Evolutionary conservation across 2,113 vertebrate genomes (phyloP).

Genomic region (Onychostoma macrolepis): DNA sequence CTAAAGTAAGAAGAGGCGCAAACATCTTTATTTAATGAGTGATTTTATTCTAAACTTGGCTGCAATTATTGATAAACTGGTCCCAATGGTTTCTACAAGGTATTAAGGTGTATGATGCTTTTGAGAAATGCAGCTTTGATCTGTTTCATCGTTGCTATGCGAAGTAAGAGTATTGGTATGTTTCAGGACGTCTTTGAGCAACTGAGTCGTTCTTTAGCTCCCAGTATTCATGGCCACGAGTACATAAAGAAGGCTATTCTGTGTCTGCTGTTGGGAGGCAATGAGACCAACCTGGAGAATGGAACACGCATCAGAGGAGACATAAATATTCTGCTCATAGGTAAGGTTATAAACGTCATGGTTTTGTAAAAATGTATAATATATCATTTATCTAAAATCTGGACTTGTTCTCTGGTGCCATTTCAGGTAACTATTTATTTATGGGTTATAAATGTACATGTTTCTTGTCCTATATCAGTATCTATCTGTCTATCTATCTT

Average conservation of each 20-base stretch:
- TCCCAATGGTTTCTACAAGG: background rate
- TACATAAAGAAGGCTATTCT: constrained; percentile 86
- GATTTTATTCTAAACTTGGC: background rate
- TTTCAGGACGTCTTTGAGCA: constrained; percentile 82
- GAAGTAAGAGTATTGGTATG: background rate
- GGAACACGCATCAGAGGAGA: constrained; percentile 79
- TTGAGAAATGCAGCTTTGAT: background rate
- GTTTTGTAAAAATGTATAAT: too few species aligned
- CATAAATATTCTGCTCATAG: constrained; percentile 86
- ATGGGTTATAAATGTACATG: too few species aligned
- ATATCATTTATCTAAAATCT: too few species aligned
- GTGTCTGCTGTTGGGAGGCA: constrained; percentile 76
- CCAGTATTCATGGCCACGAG: constrained; percentile 77
- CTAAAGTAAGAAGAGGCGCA: constrained; percentile 67
- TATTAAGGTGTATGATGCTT: background rate
- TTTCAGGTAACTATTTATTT: too few species aligned
- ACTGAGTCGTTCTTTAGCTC: constrained; percentile 81
- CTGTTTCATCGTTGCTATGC: background rate
- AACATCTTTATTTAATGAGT: background rate
- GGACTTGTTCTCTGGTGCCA: too few species aligned
- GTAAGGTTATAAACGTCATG: constrained; percentile 35
- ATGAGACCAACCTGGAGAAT: constrained; percentile 81
- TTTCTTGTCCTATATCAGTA: too few species aligned
- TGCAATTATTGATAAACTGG: background rate
- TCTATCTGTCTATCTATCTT: too few species aligned